Evolutionary conservation across 1,140 invertebrate species (phyloP), one percentile per base, ranked within the genome.

Genomic region (Drosophila watanabei): DNA sequence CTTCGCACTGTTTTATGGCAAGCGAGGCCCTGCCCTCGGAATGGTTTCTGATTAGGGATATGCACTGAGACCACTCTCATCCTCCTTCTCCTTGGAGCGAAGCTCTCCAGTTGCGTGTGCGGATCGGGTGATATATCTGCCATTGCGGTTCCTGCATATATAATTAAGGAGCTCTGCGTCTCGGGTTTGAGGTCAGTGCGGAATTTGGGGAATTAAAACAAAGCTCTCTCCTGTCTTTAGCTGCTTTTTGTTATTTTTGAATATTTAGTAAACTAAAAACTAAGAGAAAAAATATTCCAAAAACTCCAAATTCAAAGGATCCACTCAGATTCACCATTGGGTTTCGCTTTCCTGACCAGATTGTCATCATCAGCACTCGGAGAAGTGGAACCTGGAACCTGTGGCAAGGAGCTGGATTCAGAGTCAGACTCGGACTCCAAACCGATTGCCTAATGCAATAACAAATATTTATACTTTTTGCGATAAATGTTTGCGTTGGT

Each of bases 381-480:
- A 59, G 56, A 65, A 59, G 56, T 69, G 75, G 80, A 41, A 61
- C 63, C 49, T 59, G n/a, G n/a, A 16, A 13, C 33, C 28, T 43
- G 33, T 33, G 43, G 6, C 52, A 11, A 11, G 14, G 46, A 35
- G 63, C 28, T 48, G 32, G 39, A 16, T 41, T 30, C 30, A 33
- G 24, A 16, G 49, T 30, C 30, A 33, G 24, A 16, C 14, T 30
- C 13, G 32, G 32, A n/a, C 61, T 35, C 20, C 32, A 9, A 30
- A 33, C 6, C 68, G 18, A 73, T 61, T 18, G 79, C 82, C 79
- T 90, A 86, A 90, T 86, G 86, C 86, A 90, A 90, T 90, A 90
- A 90, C 86, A 90, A 90, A 90, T 90, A 90, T 90, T 90, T 90
- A 90, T 90, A 90, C 86, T 90, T 86, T 90, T 91, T 82, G 86